Evolutionary conservation across 64 coral and sea anemone species (phyloP), one percentile per base, ranked within the genome.

Genomic region (Montipora sp.): DNA sequence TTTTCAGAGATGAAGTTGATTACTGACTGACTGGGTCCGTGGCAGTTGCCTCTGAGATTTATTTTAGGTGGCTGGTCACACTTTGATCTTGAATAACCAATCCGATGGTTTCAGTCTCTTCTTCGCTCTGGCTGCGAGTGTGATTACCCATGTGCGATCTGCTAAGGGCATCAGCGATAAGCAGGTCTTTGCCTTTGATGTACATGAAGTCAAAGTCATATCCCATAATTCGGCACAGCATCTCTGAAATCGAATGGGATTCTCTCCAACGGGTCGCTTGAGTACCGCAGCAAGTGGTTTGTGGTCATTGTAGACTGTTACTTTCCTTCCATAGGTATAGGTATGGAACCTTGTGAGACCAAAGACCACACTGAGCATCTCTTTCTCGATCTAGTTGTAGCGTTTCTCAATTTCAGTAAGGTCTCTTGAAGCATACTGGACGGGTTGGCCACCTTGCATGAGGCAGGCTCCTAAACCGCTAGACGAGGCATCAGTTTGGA

Each of bases 271-370:
- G 36, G 36, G 36, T 57, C 53, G 53, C 53, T 3, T 57, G 53
- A 57, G 53, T 57, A 57, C 53, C 53, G 53, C 53, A 57, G 53
- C 53, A 6, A 57, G 53, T 57, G 53, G 53, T 57, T 57, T 57
- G 53, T 57, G 53, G 53, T 57, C 53, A 57, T 57, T 57, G 11
- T 57, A 57, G 7, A 57, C 53, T 57, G 53, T 57, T 16, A 77
- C 51, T 77, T 78, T 89, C 59, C 87, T 77, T 2, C 74, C 87
- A 61, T 89, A 89, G 0, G 87, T 78, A 36, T 89, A 89, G 57
- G 49, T 78, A 46, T 89, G 51, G 24, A 89, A 78, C 18, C 77
- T 80, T 19, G 77, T 80, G 48, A 80, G 48, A 49, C 60, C 73
- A 61, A 15, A 77, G 4, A 77, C 73, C 53, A 57, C 53, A 57